Evolutionary conservation across 2,113 vertebrate species (phyloP), one percentile per base, ranked within the genome.

Genomic region (Petromus typicus): DNA sequence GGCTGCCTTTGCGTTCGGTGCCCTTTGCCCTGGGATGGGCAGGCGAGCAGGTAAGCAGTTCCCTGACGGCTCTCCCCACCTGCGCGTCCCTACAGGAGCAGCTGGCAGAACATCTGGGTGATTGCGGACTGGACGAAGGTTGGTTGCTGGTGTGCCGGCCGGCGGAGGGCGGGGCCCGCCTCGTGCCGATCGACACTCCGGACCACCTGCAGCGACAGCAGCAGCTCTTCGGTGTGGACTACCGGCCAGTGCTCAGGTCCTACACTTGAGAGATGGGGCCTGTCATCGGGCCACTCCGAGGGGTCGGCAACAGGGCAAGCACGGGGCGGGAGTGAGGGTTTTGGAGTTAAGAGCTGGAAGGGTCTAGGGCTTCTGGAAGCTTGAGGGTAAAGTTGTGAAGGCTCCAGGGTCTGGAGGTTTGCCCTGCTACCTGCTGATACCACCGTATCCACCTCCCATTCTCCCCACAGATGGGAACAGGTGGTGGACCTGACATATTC

Each of bases 141-240:
- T 99, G 99, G 99, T 98, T 99, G 89, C 98, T 99, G 86, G 99
- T 99, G 66, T 99, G 99, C 97, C 99, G 99, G 86, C 99, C 99
- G 89, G 99, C 99, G 0, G 99, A 99, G 78, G 99, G 99, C 57
- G 99, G 99, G 5, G 99, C 99, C 98, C 98, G 99, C 71, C 98
- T 99, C 61, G 99, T 99, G 63, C 99, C 99, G 0, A 99, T 99
- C 27, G 99, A 99, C 97, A 99, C 99, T 1, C 98, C 99, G 0
- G 99, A 99, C 94, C 98, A 99, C 18, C 97, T 99, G 94, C 98
- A 98, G 98, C 98, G 99, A 88, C 99, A 99, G 95, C 99, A 99
- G 97, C 99, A 99, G 98, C 99, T 99, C 66, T 99, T 99, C 4
- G 99, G 99, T 5, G 98, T 99, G 25, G 99, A 99, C 98, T 99